Percentiles rank a stretch among this genome's conserved stretches.
These are phyloP conservation scores for Pseudonaja textilis DNA, from an alignment of 2,113 vertebrate species.

Conservation along the genomic window DNA sequence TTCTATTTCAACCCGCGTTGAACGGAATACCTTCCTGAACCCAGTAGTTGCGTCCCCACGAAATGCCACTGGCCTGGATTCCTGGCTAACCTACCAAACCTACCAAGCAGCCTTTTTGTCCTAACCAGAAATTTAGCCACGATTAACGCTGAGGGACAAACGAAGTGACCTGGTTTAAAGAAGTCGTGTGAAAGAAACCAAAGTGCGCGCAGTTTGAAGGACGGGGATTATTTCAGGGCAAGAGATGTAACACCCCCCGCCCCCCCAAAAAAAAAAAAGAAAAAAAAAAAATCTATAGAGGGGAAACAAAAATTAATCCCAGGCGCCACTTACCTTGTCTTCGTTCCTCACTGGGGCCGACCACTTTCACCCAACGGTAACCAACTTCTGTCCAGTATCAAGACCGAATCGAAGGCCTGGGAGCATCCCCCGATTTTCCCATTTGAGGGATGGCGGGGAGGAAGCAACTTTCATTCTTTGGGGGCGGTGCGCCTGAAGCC, in stretches of 20 bases:
- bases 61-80: neutral
- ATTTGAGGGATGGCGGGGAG: neutral
- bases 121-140: neutral
- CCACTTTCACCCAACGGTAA: neutral
- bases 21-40: neutral
- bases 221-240: neutral
- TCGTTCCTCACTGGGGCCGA: neutral
- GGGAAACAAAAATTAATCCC: neutral
- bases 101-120: neutral
- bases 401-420: too few species aligned
- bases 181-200: neutral
- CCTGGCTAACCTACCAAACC: neutral
- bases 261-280: neutral
- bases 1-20: neutral
- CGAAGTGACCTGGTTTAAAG: neutral
- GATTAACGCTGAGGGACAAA: neutral
- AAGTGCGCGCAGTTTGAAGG: neutral
- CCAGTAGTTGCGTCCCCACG: neutral
- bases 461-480: neutral
- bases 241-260: neutral
- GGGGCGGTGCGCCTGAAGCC: neutral
- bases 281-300: neutral
- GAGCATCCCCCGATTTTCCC: too few species aligned
- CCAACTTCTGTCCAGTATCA: neutral
- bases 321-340: neutral